A percentile compares a stretch with the other conserved stretches of the same genome.
phyloP scores from a whole-genome alignment of 2,888 invertebrate genomes.

The Ceramica pisi region DNA sequence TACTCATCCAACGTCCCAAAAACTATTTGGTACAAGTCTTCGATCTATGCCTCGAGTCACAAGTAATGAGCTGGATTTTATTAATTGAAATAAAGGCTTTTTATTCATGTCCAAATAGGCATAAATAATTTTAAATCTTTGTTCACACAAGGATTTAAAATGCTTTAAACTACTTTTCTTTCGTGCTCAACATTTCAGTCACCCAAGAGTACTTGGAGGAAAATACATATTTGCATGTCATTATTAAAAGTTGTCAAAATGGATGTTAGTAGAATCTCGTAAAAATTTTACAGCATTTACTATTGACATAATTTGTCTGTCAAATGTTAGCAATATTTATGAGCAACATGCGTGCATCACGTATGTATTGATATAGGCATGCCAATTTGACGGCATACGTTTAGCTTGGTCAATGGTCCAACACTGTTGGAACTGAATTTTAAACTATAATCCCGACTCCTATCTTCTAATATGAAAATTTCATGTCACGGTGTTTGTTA shows the following conservation, averaged over 20 bases:
- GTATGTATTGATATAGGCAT: neutral
- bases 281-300: neutral
- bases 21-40: neutral
- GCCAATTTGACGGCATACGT: neutral
- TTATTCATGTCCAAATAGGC: neutral
- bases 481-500: too few relatives aligned
- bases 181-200: too few relatives aligned
- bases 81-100: too few relatives aligned
- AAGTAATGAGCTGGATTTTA: neutral
- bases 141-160: neutral
- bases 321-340: constrained; percentile 10
- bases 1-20: neutral
- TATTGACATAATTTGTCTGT: constrained; percentile 5
- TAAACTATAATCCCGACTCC: neutral
- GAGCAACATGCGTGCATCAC: neutral
- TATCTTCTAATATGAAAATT: too few relatives aligned
- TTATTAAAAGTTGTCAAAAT: neutral
- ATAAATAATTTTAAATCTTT: neutral
- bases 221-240: too few relatives aligned
- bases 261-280: neutral
- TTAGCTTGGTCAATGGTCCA: neutral
- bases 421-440: neutral
- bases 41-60: neutral
- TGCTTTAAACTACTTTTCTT: neutral
- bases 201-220: neutral